These are phyloP conservation scores for Kryptolebias marmoratus DNA, from an alignment of 2,113 vertebrate species.

Conservation along the genomic window DNA sequence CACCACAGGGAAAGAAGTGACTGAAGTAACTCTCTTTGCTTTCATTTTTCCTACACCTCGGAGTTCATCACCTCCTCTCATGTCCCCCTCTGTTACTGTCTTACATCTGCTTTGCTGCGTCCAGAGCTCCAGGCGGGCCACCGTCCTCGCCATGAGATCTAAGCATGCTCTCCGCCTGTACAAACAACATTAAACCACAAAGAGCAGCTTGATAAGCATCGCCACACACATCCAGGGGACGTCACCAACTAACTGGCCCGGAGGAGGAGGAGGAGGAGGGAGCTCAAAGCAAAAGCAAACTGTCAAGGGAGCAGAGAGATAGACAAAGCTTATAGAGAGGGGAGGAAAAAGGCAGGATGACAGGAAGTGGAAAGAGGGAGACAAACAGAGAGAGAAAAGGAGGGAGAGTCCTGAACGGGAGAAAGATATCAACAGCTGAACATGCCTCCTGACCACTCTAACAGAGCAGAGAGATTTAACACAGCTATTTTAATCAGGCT, in stretches of 20 bases:
- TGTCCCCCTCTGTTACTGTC: background rate
- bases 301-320: slow-evolving; percentile 11
- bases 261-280: slow-evolving; percentile 23
- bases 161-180: slow-evolving; percentile 35
- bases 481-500: slow-evolving; percentile 72
- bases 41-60: slow-evolving; percentile 25
- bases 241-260: slow-evolving; percentile 2
- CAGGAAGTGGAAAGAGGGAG: slow-evolving; percentile 26
- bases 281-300: slow-evolving; percentile 22
- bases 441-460: slow-evolving; percentile 60
- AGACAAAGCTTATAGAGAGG: background rate
- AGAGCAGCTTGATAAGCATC: slow-evolving; percentile 56
- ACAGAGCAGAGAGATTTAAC: slow-evolving; percentile 58
- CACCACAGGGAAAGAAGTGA: background rate
- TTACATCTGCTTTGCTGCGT: background rate
- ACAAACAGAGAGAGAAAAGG: slow-evolving; percentile 29
- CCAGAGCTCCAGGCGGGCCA: slow-evolving; percentile 30
- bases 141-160: slow-evolving; percentile 40
- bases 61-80: slow-evolving; percentile 12
- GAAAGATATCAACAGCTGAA: slow-evolving; percentile 74
- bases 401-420: slow-evolving; percentile 19
- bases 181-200: slow-evolving; percentile 55
- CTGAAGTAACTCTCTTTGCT: slow-evolving; percentile 10
- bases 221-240: background rate
- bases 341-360: slow-evolving; percentile 10